These are phyloP conservation scores for Barbus barbus DNA, from an alignment of 2,113 vertebrate species.

Conservation along the genomic window DNA sequence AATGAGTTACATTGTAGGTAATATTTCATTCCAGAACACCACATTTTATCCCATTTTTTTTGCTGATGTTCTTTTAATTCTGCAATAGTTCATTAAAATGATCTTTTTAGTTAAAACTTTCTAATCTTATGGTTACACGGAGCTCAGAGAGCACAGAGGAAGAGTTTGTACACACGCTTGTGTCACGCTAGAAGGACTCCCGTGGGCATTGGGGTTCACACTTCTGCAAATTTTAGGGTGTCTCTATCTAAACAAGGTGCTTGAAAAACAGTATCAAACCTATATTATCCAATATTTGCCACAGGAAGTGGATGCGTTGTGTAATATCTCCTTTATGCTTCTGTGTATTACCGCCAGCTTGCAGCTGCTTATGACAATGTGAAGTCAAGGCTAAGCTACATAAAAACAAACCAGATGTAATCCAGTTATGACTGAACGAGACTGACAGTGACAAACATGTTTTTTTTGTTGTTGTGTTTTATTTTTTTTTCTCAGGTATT, in stretches of 20 bases:
- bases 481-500: background rate
- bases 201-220: slow-evolving; percentile 51
- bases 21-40: background rate
- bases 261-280: slow-evolving; percentile 29
- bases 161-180: slow-evolving; percentile 74
- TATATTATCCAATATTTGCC: slow-evolving; percentile 41
- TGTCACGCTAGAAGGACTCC: slow-evolving; percentile 58
- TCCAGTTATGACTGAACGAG: background rate
- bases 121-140: slow-evolving; percentile 35
- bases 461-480: background rate
- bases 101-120: background rate
- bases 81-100: too few species aligned
- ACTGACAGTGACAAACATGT: background rate
- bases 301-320: slow-evolving; percentile 44
- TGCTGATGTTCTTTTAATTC: background rate
- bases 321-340: slow-evolving; percentile 46
- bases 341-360: slow-evolving; percentile 7
- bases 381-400: background rate
- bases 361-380: slow-evolving; percentile 10
- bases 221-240: slow-evolving; percentile 73
- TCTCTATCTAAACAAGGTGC: slow-evolving; percentile 32
- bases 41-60: background rate
- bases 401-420: slow-evolving; percentile 10
- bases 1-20: background rate
- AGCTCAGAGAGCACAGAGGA: slow-evolving; percentile 69